Evolutionary conservation across 2,113 vertebrate genomes (phyloP).

Genomic region (Cavia porcellus): DNA sequence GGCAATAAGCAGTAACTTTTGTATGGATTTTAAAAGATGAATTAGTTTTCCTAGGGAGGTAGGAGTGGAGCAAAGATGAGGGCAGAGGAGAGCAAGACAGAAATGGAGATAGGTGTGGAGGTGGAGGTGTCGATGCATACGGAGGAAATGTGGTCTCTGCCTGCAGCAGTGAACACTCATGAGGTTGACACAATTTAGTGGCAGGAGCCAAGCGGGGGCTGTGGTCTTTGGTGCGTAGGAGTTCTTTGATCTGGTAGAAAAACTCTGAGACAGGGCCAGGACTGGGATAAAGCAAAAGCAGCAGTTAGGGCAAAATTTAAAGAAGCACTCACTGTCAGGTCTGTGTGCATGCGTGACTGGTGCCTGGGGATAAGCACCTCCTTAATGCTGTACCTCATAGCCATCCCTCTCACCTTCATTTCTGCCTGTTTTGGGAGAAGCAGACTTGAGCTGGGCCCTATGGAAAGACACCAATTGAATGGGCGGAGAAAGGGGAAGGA

Average conservation of each 20-base stretch:
- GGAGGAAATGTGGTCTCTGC: background rate
- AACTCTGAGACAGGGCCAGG: background rate
- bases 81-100: too few relatives aligned
- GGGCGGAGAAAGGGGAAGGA: accelerated
- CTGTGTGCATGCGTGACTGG: accelerated
- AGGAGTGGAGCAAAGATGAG: too few relatives aligned
- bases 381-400: background rate
- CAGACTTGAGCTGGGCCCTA: background rate
- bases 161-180: background rate
- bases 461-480: background rate
- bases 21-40: background rate
- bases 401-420: background rate
- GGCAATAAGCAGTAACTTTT: conserved; percentile 2
- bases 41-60: background rate
- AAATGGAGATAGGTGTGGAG: background rate
- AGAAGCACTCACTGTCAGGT: background rate
- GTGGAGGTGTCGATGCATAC: background rate
- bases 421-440: background rate
- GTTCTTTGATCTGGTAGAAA: background rate
- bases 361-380: background rate
- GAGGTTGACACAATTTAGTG: background rate
- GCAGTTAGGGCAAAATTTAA: background rate
- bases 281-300: background rate
- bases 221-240: background rate
- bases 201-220: background rate